Percentiles rank a stretch among this genome's conserved stretches.
These are phyloP conservation scores for Melanotus villosus DNA, from an alignment of 2,888 invertebrate genomes.

Conservation along the genomic window DNA sequence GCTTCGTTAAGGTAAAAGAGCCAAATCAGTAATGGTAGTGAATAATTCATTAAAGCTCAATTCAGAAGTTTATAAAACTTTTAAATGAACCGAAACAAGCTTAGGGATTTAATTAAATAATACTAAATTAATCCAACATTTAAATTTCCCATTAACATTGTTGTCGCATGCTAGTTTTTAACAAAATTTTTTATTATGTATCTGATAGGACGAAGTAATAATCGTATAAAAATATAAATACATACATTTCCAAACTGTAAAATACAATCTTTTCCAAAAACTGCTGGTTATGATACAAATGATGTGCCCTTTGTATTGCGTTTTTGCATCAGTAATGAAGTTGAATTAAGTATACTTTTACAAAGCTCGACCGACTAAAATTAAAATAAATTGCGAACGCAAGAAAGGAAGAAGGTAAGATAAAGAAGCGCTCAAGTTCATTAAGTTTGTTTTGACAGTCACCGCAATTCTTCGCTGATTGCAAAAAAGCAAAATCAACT, in stretches of 20 bases:
- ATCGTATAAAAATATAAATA: too few relatives aligned
- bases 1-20: too few relatives aligned
- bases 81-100: neutral
- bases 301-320: neutral
- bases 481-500: conserved; percentile 65
- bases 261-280: neutral
- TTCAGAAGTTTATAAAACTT: neutral
- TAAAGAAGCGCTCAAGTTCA: conserved; percentile 54
- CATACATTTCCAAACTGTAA: too few relatives aligned
- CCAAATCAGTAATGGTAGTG: neutral
- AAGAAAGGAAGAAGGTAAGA: conserved; percentile 51
- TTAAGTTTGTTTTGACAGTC: conserved; percentile 58
- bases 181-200: too few relatives aligned
- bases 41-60: conserved; percentile 3
- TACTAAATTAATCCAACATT: too few relatives aligned
- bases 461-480: conserved; percentile 61
- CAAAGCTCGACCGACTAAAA: conserved; percentile 39
- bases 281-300: neutral
- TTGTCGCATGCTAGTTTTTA: too few relatives aligned
- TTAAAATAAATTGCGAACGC: conserved; percentile 45
- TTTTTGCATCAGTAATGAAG: conserved; percentile 43
- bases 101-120: too few relatives aligned
- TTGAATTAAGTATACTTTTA: conserved; percentile 43
- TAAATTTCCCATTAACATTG: too few relatives aligned
- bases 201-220: too few relatives aligned